Evolutionary conservation across 2,113 vertebrate genomes (phyloP), one percentile per base, ranked within the genome.

Genomic region (Perca schrenkii): DNA sequence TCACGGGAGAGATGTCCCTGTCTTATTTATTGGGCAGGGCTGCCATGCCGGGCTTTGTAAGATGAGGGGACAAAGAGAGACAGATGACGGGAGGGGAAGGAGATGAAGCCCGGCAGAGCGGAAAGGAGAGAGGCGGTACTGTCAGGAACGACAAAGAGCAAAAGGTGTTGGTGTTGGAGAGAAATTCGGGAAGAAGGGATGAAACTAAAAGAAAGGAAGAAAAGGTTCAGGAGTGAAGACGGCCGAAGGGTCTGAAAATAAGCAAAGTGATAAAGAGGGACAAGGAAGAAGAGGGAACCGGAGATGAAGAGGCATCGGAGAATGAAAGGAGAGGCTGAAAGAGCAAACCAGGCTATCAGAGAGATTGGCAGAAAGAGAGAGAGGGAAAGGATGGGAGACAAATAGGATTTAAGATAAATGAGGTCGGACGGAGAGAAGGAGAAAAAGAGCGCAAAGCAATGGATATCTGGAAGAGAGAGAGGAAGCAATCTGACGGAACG

Each of bases 1-100:
- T 88, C 87, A 86, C 52, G 8, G 83, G 21, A 66, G 86, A 72
- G 68, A 89, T 43, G 79, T 84, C 53, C 54, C 49, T 6, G 61
- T 86, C 84, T 77, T 90, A 87, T 91, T 88, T 87, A 91, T 82
- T 31, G 31, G 80, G 80, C 54, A 25, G 60, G 46, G 63, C 46
- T 82, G 82, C 71, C 57, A 74, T 71, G 63, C 43, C 6, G 21
- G 63, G 65, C 75, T 82, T 61, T 68, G 75, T 82, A 57, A 80
- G 66, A 80, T 54, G 87, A 77, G 62, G 70, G 68, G 74, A 70
- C 28, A 8, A 40, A 49, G 31, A 57, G 60, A 7, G 64, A 43
- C 40, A 70, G 31, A 50, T 0, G 13, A 54, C 10, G 12, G 28
- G 40, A 57, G 28, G 17, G 21, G 16, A 53, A 4, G 47, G 47